A percentile compares a stretch with the other conserved stretches of the same genome.
Conservation (phyloP, 2,888 invertebrate species). For the Heliconius sara region DNA sequence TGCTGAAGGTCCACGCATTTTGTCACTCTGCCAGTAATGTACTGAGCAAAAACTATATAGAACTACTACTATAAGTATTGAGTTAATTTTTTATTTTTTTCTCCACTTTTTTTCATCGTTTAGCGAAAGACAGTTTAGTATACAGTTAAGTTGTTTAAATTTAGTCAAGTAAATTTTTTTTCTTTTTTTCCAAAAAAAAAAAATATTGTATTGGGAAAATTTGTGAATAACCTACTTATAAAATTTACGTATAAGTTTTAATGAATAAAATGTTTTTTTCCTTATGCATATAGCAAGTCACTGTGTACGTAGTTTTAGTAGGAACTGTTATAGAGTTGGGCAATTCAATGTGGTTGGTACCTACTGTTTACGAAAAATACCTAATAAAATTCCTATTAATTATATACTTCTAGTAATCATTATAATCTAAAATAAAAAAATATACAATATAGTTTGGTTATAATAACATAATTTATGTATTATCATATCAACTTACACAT, state of each 20-base stretch:
- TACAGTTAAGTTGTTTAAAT: no score
- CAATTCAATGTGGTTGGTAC: background rate
- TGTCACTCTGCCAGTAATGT: slow-evolving; percentile 56
- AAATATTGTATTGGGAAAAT: background rate
- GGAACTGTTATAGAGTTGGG: background rate
- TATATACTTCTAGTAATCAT: no score
- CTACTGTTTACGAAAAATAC: background rate
- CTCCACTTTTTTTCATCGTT: no score
- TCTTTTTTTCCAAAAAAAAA: no score
- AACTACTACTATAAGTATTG: slow-evolving; percentile 5
- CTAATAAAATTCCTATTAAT: no score
- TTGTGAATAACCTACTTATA: background rate
- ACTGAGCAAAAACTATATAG: slow-evolving; percentile 36
- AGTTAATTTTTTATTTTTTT: no score
- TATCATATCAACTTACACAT: no score
- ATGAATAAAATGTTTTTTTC: slow-evolving; percentile 4
- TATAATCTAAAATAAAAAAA: no score
- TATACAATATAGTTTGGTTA: no score
- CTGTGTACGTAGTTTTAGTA: background rate
- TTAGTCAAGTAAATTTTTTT: no score
- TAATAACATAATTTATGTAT: no score
- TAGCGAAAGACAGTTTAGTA: no score
- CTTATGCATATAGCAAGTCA: background rate
- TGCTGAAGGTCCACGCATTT: slow-evolving; percentile 51
- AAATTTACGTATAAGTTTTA: background rate